phyloP scores from a whole-genome alignment of 92 coral and sea anemone genomes.

The Palythoa heliodiscus region DNA sequence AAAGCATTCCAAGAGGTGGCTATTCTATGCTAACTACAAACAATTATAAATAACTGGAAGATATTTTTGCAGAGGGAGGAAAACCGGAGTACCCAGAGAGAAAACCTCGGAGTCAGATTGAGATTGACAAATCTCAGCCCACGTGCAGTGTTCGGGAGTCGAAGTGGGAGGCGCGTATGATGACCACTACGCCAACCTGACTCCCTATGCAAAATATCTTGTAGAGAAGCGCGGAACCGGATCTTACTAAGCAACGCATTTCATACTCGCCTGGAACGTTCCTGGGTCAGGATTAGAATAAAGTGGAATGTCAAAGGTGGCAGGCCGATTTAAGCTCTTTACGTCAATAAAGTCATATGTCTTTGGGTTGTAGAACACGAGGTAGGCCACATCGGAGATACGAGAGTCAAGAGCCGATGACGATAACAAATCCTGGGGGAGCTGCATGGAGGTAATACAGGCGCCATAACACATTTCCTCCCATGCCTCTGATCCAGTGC shows the following conservation, averaged over 20 bases:
- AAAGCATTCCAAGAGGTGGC: too few species aligned
- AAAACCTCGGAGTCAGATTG: too few species aligned
- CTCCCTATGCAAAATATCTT: too few species aligned
- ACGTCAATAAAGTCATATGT: conserved; percentile 9
- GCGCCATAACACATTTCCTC: conserved; percentile 17
- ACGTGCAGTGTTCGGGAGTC: too few species aligned
- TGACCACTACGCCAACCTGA: too few species aligned
- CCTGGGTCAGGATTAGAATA: background rate
- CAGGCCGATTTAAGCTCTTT: background rate
- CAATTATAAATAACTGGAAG: too few species aligned
- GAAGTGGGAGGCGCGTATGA: too few species aligned
- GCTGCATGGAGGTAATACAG: conserved; percentile 14
- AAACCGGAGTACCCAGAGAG: too few species aligned
- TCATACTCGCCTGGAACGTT: background rate
- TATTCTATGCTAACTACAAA: too few species aligned
- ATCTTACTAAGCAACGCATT: background rate
- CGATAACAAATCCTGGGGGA: background rate
- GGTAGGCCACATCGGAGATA: conserved; percentile 20
- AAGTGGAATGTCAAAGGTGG: conserved; percentile 15
- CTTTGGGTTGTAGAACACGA: conserved; percentile 13
- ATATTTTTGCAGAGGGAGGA: too few species aligned
- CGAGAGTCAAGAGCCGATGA: conserved; percentile 10
- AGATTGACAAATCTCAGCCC: too few species aligned
- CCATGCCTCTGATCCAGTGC: conserved; percentile 14
- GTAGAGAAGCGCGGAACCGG: background rate